Evolutionary conservation across 2,888 invertebrate genomes (phyloP), one percentile per base, ranked within the genome.

Genomic region (Epirrita christyi): DNA sequence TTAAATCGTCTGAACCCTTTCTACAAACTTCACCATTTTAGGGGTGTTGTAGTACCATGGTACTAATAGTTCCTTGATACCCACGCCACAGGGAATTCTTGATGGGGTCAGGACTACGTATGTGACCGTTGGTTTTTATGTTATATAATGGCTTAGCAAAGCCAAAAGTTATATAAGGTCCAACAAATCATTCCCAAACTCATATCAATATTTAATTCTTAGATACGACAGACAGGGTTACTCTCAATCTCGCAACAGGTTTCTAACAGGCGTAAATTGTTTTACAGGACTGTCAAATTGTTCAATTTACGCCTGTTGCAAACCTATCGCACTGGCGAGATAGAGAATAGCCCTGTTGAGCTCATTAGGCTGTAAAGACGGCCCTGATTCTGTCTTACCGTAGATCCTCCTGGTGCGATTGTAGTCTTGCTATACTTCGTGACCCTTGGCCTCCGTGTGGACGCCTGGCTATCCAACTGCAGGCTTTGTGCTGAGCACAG

Each of bases 341-440:
- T n/a, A n/a, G n/a, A n/a, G n/a, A n/a, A n/a, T n/a, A n/a, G n/a
- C n/a, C n/a, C n/a, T n/a, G n/a, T n/a, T n/a, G n/a, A n/a, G n/a
- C n/a, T n/a, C n/a, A n/a, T n/a, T n/a, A n/a, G n/a, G n/a, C n/a
- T n/a, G n/a, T n/a, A n/a, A n/a, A n/a, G n/a, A n/a, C n/a, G n/a
- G n/a, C n/a, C n/a, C n/a, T n/a, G 32, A 32, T 32, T 32, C 6
- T 36, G 5, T 8, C 83, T 83, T 63, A 92, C 92, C 78, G 89
- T 88, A 2, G 90, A 83, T 1, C 82, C 91, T 0, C 90, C 91
- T 5, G 92, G 92, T 8, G 86, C 80, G 2, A 76, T 63, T 2
- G 92, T 92, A 0, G 91, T 94, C 68, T 94, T 93, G 78, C 94
- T 94, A 70, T 94, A 94, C 81, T 95, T 95, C 43, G 94, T 94